Base-by-base conservation (phyloP, 2,888 invertebrate species). In the Hemistola chrysoprasaria region DNA sequence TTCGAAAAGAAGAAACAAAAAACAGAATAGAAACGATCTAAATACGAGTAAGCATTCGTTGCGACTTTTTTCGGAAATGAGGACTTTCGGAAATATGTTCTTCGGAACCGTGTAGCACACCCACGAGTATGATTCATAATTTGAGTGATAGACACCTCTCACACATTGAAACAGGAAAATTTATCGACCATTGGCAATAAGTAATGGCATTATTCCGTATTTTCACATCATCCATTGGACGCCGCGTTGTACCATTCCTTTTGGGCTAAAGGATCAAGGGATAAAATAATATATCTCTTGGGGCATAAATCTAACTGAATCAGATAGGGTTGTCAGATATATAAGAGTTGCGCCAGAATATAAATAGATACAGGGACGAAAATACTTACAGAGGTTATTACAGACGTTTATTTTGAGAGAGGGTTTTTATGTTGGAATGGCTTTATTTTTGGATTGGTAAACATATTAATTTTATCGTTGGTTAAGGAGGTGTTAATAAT, bases 241-340 rank as follows among this genome's bases (percentile, higher is more conserved):
- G 8, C 20, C 11, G 11, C 8, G 6, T 30, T 35, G 8, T 16
- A 26, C 23, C 21, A 11, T 25, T 27, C 33, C 20, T 37, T 25
- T 22, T 35, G 10, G 33, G 20, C 32, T 34, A 44, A 24, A 10
- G 40, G 24, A 36, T 41, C 25, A 29, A 31, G 43, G 34, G 34
- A 44, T 38, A 35, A 30, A 38, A 26, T 43, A 34, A 24, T 34
- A 34, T 35, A 22, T 48, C 44, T 46, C 56, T 22, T 23, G 8
- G 28, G 30, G 2, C 51, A 70, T 78, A 77, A 77, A 79, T 79
- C 76, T 61, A 62, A 47, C 53, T 55, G 64, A 56, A 70, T 72
- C 60, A 60, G 67, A 70, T 71, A 63, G 53, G 44, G 48, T 50
- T 53, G 44, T 36, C 55, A 40, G 62, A 62, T 47, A 21, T 56